A percentile compares a stretch with the other conserved stretches of the same genome.
Evolutionary conservation across 2,113 vertebrate genomes (phyloP).

Genomic region (Orthonyx spaldingii): DNA sequence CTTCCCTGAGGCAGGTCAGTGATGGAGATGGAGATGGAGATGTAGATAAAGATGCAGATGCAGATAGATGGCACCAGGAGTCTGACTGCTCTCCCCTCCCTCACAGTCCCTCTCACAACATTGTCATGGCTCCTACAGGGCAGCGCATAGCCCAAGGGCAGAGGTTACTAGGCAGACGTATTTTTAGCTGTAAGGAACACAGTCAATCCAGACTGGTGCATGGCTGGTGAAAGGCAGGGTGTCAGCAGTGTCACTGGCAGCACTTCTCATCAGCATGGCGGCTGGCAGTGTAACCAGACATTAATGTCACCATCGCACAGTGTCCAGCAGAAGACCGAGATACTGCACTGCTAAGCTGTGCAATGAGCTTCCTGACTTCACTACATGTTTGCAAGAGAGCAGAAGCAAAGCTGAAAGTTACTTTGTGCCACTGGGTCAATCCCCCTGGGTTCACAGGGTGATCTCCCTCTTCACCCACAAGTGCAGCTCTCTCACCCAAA

Average conservation of each 20-base stretch:
- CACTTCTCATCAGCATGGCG: rapidly evolving
- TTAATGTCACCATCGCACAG: background rate
- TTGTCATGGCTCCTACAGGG: background rate
- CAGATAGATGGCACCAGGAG: background rate
- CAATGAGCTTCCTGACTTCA: background rate
- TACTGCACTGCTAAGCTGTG: background rate
- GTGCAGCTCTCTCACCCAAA: rapidly evolving
- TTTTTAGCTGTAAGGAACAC: background rate
- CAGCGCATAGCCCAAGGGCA: background rate
- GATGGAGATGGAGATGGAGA: background rate
- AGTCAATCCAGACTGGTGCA: background rate
- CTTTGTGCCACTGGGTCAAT: background rate
- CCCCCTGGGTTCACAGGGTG: background rate
- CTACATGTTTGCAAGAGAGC: background rate
- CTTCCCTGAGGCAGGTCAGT: background rate
- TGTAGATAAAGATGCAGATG: background rate
- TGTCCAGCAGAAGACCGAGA: background rate
- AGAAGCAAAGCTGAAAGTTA: background rate
- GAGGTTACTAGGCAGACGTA: background rate
- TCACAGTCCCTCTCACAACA: background rate
- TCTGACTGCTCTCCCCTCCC: background rate
- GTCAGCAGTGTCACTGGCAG: background rate
- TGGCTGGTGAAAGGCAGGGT: background rate
- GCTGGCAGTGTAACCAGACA: background rate
- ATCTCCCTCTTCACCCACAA: background rate